Base-by-base conservation (phyloP, 2,113 vertebrate species). In the Paracanthobrama guichenoti region DNA sequence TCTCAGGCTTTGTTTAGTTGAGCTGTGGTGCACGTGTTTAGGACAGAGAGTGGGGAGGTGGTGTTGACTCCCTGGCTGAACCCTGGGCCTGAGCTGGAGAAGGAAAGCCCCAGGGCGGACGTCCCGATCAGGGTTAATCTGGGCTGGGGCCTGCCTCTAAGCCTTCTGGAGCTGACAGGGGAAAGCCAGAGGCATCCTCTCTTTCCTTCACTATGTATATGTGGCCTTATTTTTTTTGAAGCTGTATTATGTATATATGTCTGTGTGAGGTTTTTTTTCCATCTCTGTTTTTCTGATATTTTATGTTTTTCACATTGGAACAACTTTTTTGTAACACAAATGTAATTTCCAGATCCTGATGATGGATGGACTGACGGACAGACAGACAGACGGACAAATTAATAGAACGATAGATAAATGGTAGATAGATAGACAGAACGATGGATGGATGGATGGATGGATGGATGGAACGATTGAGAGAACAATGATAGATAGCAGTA, bases 101-200 rank as follows among this genome's bases (percentile, higher is more conserved):
- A 16, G 83, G 50, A 81, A 66, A 53, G 84, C 84, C 83, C 67
- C n/a, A 24, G 62, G 81, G 59, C 31, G 44, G 42, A 80, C 14
- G 22, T 53, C 62, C 48, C 76, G 50, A 86, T 87, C 87, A 83
- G 81, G 82, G 85, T 88, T 82, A 82, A 86, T 88, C 78, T 88
- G 77, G 35, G 64, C 69, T 71, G 48, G 74, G 57, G n/a, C 7
- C 53, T 78, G 55, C 39, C 59, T 86, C 78, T 39, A 14, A 81
- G 62, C 75, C 55, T 81, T 75, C 76, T 64, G 31, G 46, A 88
- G 53, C 74, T 84, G 87, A 85, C 82, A 84, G 53, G 48, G 24
- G 26, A 73, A 55, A 74, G 24, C 67, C 48, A 82, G 55, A 62
- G 28, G 50, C 18, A 1, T 31, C n/a, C 48, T 78, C 53, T 22